Conservation (phyloP, 2,113 vertebrate species). For the Barbus barbus region DNA sequence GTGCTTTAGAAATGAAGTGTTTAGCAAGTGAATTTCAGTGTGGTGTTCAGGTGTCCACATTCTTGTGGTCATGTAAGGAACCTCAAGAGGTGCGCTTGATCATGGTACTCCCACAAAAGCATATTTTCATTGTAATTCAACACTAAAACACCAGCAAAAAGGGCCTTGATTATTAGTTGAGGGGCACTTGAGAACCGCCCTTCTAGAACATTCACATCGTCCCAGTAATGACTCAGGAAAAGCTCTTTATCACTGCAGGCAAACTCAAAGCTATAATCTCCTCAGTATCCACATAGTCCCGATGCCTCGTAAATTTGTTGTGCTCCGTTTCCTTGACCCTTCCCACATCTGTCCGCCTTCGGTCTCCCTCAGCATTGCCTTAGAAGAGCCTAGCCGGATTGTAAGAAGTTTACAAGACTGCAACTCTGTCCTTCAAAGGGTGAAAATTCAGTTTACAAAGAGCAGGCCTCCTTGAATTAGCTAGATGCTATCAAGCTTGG, state of each 20-base stretch:
- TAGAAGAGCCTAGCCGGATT: constrained; percentile 10
- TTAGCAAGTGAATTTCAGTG: background rate
- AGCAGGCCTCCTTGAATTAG: constrained; percentile 51
- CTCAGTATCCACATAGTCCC: constrained; percentile 15
- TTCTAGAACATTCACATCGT: constrained; percentile 41
- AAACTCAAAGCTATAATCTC: background rate
- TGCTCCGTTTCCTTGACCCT: constrained; percentile 40
- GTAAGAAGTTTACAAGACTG: constrained; percentile 44
- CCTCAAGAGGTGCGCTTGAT: background rate
- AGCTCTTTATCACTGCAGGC: constrained; percentile 22
- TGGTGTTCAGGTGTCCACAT: background rate
- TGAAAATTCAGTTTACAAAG: constrained; percentile 59
- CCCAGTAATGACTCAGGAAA: constrained; percentile 41
- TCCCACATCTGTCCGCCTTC: constrained; percentile 37
- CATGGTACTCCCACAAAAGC: background rate
- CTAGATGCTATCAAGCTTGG: constrained; percentile 39
- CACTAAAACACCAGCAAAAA: constrained; percentile 12
- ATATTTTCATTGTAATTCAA: background rate
- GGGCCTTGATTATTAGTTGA: constrained; percentile 10
- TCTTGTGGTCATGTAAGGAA: background rate
- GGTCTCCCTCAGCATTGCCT: constrained; percentile 15
- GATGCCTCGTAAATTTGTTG: constrained; percentile 42
- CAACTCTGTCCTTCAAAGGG: constrained; percentile 47
- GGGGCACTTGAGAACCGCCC: constrained; percentile 29
- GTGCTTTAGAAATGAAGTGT: background rate